These are phyloP conservation scores for Malthinus flaveolus DNA, from an alignment of 2,888 invertebrate genomes.

Conservation along the genomic window DNA sequence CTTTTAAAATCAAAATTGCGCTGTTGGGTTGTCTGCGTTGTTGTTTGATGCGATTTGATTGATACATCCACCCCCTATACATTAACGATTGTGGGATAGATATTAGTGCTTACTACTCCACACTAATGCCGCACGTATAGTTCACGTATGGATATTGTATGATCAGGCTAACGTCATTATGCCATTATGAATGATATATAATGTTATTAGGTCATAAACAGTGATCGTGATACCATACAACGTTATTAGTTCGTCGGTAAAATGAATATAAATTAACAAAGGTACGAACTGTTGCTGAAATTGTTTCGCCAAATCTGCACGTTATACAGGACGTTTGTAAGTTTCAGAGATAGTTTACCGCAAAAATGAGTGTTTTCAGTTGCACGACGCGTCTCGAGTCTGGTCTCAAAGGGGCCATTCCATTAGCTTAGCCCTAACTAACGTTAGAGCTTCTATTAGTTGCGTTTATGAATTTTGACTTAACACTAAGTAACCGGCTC, in stretches of 20 bases:
- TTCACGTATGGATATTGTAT: not conserved
- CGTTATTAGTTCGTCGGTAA: constrained; percentile 9
- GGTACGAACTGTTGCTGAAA: not conserved
- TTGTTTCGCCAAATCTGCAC: too few relatives aligned
- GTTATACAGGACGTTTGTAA: too few relatives aligned
- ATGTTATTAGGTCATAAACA: constrained; percentile 14
- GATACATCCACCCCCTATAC: constrained; percentile 11
- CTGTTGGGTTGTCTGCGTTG: constrained; percentile 6
- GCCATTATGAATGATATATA: not conserved
- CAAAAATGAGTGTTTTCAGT: too few relatives aligned
- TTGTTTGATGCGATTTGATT: constrained; percentile 17
- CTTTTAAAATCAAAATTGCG: constrained; percentile 1
- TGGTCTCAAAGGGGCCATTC: too few relatives aligned
- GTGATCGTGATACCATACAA: constrained; percentile 14
- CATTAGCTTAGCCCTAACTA: too few relatives aligned
- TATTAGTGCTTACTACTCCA: constrained; percentile 11
- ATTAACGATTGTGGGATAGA: constrained; percentile 1
- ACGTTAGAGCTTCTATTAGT: too few relatives aligned
- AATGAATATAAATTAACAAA: constrained; percentile 15
- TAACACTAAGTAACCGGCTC: too few relatives aligned
- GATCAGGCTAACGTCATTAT: not conserved
- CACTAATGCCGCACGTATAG: constrained; percentile 1
- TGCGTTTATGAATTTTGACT: too few relatives aligned
- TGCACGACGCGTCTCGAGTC: too few relatives aligned
- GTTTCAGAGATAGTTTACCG: too few relatives aligned